These are phyloP conservation scores for Boloria euphrosyne DNA, from an alignment of 2,888 invertebrate species.

Conservation along the genomic window DNA sequence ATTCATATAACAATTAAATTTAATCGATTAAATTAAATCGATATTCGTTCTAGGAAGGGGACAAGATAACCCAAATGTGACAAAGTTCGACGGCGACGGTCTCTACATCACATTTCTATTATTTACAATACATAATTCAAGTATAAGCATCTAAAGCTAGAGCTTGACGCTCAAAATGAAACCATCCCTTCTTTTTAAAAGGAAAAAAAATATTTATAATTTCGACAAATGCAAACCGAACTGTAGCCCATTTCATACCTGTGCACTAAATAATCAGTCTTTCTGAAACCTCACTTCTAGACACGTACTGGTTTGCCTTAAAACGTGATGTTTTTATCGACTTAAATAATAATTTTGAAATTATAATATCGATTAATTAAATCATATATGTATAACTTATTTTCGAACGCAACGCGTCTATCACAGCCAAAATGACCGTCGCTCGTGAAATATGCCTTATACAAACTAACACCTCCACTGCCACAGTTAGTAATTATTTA, in stretches of 20 bases:
- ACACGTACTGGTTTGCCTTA: slow-evolving; percentile 6
- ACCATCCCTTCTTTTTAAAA: too few species aligned
- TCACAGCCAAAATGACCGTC: slow-evolving; percentile 75
- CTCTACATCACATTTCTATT: slow-evolving; percentile 10
- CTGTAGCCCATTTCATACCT: not conserved
- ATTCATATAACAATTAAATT: not conserved
- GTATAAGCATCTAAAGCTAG: not conserved
- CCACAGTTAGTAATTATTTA: too few species aligned
- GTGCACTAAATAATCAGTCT: slow-evolving; percentile 38
- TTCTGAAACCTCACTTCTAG: slow-evolving; percentile 20
- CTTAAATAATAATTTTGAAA: slow-evolving; percentile 23
- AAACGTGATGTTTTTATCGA: not conserved
- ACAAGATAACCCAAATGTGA: not conserved
- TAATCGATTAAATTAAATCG: not conserved
- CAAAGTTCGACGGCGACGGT: slow-evolving; percentile 10
- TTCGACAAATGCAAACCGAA: not conserved
- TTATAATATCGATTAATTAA: not conserved
- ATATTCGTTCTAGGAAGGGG: not conserved
- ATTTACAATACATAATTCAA: not conserved
- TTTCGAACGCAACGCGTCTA: slow-evolving; percentile 42
- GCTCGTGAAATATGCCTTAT: slow-evolving; percentile 41
- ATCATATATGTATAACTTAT: not conserved
- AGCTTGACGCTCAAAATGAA: not conserved
- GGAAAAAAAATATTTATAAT: not conserved
- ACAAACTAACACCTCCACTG: not conserved